Evolutionary conservation across 2,113 vertebrate species (phyloP), one percentile per base, ranked within the genome.

Genomic region (Rostratula benghalensis): DNA sequence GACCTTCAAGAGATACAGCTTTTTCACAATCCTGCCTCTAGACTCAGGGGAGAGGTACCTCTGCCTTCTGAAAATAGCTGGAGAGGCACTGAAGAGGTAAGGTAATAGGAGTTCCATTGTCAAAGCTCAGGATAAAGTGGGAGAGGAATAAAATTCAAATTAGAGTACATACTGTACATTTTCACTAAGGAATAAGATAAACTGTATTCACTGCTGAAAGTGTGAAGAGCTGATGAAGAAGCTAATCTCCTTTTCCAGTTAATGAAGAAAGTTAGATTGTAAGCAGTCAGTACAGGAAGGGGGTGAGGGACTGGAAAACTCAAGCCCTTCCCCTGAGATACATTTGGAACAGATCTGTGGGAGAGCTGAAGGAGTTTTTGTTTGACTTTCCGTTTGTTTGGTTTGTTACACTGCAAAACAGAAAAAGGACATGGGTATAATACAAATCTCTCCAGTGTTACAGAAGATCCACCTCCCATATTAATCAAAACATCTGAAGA

Each of bases 261-360:
- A 92, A 85, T 63, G 75, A 90, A 89, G 57, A 86, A 82, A 91
- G 75, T 75, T 64, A 83, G 67, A 83, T 74, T 80, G 67, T 41
- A 70, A 92, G 71, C 57, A 94, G 60, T 57, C 61, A 84, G 57
- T 77, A 89, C 74, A 89, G 92, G 93, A 94, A 95, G 63, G 57
- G n/a, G 57, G 31, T 86, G 79, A 87, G 69, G 30, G 56, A 65
- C 69, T 91, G 87, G 69, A 96, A 90, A 89, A 73, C 65, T 85
- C 73, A 87, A 87, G 53, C 45, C 33, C 65, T 93, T 95, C 91
- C 90, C 80, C 69, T 78, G 92, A 93, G 95, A 94, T 87, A 73
- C 64, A 64, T 96, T 96, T 90, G 82, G 93, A 96, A 96, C 83
- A 96, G 67, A 70, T 95, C 71, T 90, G 94, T 96, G 91, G 89